These are phyloP conservation scores for Delia radicum DNA, from an alignment of 1,140 invertebrate species.

Conservation along the genomic window DNA sequence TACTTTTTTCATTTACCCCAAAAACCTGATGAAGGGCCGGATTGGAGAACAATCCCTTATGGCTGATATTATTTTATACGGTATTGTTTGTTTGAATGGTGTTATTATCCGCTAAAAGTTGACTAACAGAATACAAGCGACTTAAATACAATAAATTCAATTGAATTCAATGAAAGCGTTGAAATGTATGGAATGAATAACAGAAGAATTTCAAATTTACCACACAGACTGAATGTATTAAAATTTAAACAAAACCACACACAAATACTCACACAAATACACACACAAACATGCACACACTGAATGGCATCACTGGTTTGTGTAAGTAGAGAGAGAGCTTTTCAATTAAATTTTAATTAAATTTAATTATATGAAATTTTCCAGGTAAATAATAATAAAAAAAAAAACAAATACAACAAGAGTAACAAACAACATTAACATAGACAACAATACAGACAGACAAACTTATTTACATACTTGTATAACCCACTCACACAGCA, in stretches of 20 bases:
- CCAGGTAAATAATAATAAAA: background rate
- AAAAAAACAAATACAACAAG: background rate
- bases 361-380: slow-evolving; percentile 29
- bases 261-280: background rate
- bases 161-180: background rate
- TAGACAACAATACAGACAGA: background rate
- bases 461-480: background rate
- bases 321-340: slow-evolving; percentile 19
- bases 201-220: background rate
- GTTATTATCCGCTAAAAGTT: slow-evolving; percentile 4
- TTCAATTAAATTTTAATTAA: slow-evolving; percentile 31
- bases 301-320: background rate
- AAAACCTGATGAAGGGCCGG: no score
- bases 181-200: background rate
- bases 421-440: background rate
- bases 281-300: background rate
- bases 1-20: no score
- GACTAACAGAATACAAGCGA: background rate
- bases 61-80: background rate
- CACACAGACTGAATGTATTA: background rate
- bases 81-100: background rate
- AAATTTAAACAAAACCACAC: background rate
- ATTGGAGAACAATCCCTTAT: no score
- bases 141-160: background rate
- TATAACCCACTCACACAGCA: background rate